phyloP scores from a whole-genome alignment of 2,888 invertebrate genomes.

The Kuschelorhynchus macadamiae region DNA sequence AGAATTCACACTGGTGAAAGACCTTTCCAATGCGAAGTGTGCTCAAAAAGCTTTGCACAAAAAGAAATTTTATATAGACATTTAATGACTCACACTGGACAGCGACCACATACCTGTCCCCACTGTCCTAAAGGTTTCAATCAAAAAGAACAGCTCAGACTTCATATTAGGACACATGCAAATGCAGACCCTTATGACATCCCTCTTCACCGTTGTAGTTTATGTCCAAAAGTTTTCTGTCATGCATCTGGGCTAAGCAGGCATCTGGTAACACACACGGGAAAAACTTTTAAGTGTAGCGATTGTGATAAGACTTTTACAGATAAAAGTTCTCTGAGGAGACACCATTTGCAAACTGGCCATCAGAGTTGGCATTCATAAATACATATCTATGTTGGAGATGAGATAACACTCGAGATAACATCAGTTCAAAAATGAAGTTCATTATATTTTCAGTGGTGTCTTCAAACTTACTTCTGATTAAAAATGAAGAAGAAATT shows the following conservation, averaged over 20 bases:
- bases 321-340: constrained; percentile 79
- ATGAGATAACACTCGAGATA: too few relatives aligned
- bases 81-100: constrained; percentile 73
- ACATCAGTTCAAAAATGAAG: too few relatives aligned
- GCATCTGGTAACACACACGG: constrained; percentile 77
- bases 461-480: too few relatives aligned
- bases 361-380: constrained; percentile 17
- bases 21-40: constrained; percentile 72
- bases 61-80: constrained; percentile 77
- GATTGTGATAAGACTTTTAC: constrained; percentile 78
- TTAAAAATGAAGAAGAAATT: too few relatives aligned
- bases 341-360: constrained; percentile 69
- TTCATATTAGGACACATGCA: constrained; percentile 76
- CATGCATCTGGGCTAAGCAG: constrained; percentile 78
- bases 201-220: constrained; percentile 76
- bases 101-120: constrained; percentile 78
- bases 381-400: too few relatives aligned
- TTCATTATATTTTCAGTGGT: too few relatives aligned
- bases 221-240: constrained; percentile 76
- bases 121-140: constrained; percentile 78
- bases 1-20: constrained; percentile 77
- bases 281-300: constrained; percentile 75
- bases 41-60: constrained; percentile 80
- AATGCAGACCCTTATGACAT: constrained; percentile 72
- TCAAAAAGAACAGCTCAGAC: constrained; percentile 77